Base-by-base conservation (phyloP, 2,113 vertebrate species). In the Dipodomys spectabilis region DNA sequence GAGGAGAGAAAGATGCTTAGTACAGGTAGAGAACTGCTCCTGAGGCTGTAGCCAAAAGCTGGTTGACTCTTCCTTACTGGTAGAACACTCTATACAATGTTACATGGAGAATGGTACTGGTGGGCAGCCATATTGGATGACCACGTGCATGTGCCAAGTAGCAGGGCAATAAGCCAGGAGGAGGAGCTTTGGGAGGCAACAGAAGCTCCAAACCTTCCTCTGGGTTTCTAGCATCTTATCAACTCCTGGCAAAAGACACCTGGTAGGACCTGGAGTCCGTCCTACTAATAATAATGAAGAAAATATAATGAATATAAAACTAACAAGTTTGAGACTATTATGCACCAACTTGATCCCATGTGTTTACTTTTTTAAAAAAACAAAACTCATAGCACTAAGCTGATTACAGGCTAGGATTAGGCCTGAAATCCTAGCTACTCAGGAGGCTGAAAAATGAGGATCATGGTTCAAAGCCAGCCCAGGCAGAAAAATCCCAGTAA, bases 171-270 rank as follows among this genome's bases (percentile, higher is more conserved):
- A n/a, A 62, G 35, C 32, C 84, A 73, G 27, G 16, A 28, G 30
- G 65, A 49, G 25, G 27, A 35, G 4, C 3, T 35, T 28, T 64
- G n/a, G 32, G n/a, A 88, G 35, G 2, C 10, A 85, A 65, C 0
- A 1, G 64, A 49, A 78, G 2, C 72, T 25, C 23, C 8, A 7
- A 10, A 39, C 1, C 27, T 2, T 9, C 45, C n/a, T 1, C 6
- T 25, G n/a, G 1, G 15, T 69, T 93, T 88, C 5, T 1, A 45
- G 15, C 19, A 32, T 60, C 53, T 69, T 27, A 82, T 6, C 5
- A 82, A 18, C 35, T 68, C 53, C 22, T 30, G 62, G 23, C 67
- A 25, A 68, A 86, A 85, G 39, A 20, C 8, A 23, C 6, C 11
- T 7, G 32, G 7, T 3, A 82, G 79, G 65, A 65, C 2, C 6